Conservation (phyloP, 2,888 invertebrate genomes). For the Clostera curtula region DNA sequence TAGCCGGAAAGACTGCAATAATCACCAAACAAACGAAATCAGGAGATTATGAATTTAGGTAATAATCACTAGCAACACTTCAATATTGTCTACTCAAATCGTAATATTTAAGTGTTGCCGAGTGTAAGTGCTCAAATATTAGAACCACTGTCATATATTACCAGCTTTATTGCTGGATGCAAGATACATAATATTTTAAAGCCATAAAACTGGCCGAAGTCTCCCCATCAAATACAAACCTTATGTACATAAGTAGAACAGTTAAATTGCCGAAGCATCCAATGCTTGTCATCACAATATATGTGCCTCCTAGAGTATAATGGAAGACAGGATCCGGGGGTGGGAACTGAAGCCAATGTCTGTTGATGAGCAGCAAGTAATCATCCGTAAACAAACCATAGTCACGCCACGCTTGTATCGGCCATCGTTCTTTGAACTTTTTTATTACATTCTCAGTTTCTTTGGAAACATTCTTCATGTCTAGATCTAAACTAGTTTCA, state of each 20-base stretch:
- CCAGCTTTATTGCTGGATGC: neutral
- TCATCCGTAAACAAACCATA: slow-evolving; percentile 73
- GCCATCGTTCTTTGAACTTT: slow-evolving; percentile 53
- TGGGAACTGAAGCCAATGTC: slow-evolving; percentile 81
- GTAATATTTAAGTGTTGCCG: no score
- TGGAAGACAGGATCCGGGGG: slow-evolving; percentile 76
- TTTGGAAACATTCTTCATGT: no score
- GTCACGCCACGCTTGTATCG: slow-evolving; percentile 63
- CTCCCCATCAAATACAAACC: slow-evolving; percentile 74
- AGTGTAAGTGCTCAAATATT: no score
- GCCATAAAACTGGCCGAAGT: no score
- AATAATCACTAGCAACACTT: no score
- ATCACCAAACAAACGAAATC: no score
- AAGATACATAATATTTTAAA: slow-evolving; percentile 1
- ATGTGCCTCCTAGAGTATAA: slow-evolving; percentile 76
- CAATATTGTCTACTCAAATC: no score
- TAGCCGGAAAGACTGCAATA: no score
- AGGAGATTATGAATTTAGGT: no score
- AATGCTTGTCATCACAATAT: slow-evolving; percentile 75
- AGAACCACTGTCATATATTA: no score
- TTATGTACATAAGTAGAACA: slow-evolving; percentile 82
- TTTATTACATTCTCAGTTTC: no score
- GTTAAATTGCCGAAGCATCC: slow-evolving; percentile 81
- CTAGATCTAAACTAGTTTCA: slow-evolving; percentile 12
- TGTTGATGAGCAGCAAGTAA: slow-evolving; percentile 75